phyloP scores from a whole-genome alignment of 2,888 invertebrate genomes.

The Dynastes maya region DNA sequence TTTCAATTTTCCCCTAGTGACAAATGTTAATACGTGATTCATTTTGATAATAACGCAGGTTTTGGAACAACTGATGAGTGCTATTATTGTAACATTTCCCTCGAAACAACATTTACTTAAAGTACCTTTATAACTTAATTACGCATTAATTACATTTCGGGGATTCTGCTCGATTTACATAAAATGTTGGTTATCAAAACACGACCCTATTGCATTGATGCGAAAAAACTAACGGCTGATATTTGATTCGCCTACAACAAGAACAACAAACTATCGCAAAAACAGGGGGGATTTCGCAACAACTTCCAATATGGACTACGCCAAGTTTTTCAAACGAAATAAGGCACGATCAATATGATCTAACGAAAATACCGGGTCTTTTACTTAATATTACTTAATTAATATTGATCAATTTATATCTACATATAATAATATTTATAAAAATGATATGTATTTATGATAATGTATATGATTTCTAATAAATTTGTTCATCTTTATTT shows the following conservation, averaged over 20 bases:
- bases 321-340: conserved; percentile 70
- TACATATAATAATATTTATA: background rate
- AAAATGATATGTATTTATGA: background rate
- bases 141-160: too few relatives aligned
- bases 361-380: conserved; percentile 67
- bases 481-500: conserved; percentile 14
- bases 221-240: too few relatives aligned
- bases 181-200: too few relatives aligned
- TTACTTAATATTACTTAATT: conserved; percentile 41
- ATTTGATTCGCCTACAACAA: too few relatives aligned
- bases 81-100: too few relatives aligned
- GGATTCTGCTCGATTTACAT: too few relatives aligned
- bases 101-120: too few relatives aligned
- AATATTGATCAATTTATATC: conserved; percentile 9
- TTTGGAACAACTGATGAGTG: too few relatives aligned
- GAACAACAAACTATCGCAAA: conserved; percentile 32
- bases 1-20: too few relatives aligned
- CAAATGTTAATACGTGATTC: background rate
- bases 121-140: too few relatives aligned
- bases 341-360: conserved; percentile 75
- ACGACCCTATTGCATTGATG: too few relatives aligned
- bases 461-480: background rate
- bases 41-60: background rate
- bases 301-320: conserved; percentile 76
- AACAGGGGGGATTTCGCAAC: conserved; percentile 60